Base-by-base conservation (phyloP, 2,888 invertebrate species). In the Cephonodes hylas region DNA sequence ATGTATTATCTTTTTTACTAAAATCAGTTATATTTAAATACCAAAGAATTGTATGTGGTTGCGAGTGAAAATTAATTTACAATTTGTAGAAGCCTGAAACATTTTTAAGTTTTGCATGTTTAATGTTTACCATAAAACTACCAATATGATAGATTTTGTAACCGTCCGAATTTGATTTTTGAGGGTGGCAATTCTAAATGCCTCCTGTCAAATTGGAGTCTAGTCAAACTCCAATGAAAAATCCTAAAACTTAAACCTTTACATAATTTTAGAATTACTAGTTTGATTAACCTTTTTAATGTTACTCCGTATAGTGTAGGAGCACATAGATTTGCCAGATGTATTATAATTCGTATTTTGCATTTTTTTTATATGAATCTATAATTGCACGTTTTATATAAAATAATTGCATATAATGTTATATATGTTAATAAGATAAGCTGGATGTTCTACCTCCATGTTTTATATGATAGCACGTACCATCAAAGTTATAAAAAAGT, bases 11-110 rank as follows among this genome's bases (percentile, higher is more conserved):
- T 7, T 53, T 31, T 45, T 10, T 22, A 18, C 8, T 27, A 53
- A 31, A 15, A 31, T 5, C 7, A 38, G 27, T 25, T 25, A 25
- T 48, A 25, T 27, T 25, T 44, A 15, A 53, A 15, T 53, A 53
- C 53, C 53, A 53, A 53, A 53, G 53, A 53, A 53, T 53, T 31
- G 27, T 53, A 20, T 53, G n/a, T n/a, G n/a, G 3, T 31, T 53
- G 31, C 10, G 31, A 27, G 31, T 31, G 15, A 23, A 27, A 15
- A 15, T 25, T 38, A n/a, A n/a, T 3, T 53, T 31, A 27, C 15
- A 25, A 15, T 53, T 53, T 31, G 18, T 18, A 48, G 15, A 53
- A 10, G 31, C 18, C 18, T 31, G 18, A 18, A 7, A 25, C 8
- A 27, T 53, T 53, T 53, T 18, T 7, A 27, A 15, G 10, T 18